Conservation (phyloP, 2,888 invertebrate species). For the Ochropleura leucogaster region DNA sequence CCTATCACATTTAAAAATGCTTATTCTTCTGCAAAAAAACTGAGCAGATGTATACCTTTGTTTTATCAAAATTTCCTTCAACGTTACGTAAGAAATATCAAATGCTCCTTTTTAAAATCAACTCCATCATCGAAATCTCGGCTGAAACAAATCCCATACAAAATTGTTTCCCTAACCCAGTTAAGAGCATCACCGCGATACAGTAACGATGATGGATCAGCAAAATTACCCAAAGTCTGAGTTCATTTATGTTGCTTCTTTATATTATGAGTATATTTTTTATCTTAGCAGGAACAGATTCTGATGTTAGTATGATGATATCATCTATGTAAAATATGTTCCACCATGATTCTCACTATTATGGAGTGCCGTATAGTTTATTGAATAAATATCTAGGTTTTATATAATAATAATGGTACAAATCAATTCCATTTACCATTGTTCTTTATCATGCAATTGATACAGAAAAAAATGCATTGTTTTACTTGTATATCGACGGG, state of each 20-base stretch:
- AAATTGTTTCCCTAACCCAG: slow-evolving; percentile 54
- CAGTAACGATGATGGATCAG: slow-evolving; percentile 68
- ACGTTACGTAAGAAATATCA: not conserved
- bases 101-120: slow-evolving; percentile 39
- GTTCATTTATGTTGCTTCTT: slow-evolving; percentile 50
- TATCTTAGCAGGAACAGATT: slow-evolving; percentile 26
- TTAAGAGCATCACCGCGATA: slow-evolving; percentile 56
- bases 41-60: not conserved
- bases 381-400: not conserved
- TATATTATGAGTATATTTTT: slow-evolving; percentile 34
- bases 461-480: not conserved
- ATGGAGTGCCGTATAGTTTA: not conserved
- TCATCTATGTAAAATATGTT: slow-evolving; percentile 19
- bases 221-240: slow-evolving; percentile 56
- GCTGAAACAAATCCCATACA: slow-evolving; percentile 50
- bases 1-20: not conserved
- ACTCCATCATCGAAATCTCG: slow-evolving; percentile 52
- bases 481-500: too few species aligned
- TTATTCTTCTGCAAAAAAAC: not conserved
- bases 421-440: too few species aligned
- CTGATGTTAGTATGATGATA: slow-evolving; percentile 4
- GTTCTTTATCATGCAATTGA: not conserved
- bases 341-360: not conserved
- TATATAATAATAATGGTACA: not conserved
- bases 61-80: not conserved